These are phyloP conservation scores for Oxyruncus cristatus DNA, from an alignment of 2,113 vertebrate species.

Conservation along the genomic window DNA sequence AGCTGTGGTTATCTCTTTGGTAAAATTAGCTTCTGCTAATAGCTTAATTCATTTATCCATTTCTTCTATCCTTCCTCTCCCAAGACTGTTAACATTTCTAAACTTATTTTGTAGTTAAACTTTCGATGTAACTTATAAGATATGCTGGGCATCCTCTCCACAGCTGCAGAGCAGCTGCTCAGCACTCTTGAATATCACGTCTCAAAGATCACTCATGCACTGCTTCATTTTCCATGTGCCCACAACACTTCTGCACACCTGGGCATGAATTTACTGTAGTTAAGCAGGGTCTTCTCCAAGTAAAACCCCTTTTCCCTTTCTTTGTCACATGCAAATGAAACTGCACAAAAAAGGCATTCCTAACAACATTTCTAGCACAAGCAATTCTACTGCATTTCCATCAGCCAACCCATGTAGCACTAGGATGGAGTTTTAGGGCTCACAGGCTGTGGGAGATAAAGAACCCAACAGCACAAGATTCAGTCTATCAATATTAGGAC, in stretches of 20 bases:
- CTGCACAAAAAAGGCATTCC: not conserved
- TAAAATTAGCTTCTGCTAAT: constrained; percentile 45
- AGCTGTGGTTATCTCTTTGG: not conserved
- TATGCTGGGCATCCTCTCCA: not conserved
- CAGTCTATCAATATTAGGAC: not conserved
- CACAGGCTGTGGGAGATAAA: not conserved
- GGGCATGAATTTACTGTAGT: not conserved
- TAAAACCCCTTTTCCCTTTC: not conserved
- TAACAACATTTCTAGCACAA: not conserved
- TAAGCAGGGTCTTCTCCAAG: not conserved
- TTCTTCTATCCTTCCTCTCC: not conserved
- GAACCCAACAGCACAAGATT: not conserved
- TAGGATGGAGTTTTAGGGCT: not conserved
- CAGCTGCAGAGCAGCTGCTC: not conserved
- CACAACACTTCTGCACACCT: not conserved
- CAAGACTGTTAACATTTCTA: not conserved
- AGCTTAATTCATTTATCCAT: constrained; percentile 4
- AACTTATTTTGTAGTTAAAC: not conserved
- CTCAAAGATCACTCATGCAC: not conserved
- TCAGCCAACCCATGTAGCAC: not conserved
- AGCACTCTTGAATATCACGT: not conserved
- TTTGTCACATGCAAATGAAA: not conserved
- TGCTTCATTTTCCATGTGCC: not conserved
- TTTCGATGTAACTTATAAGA: not conserved
- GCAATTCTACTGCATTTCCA: not conserved